A percentile compares a stretch with the other conserved stretches of the same genome.
Evolutionary conservation across 2,888 invertebrate genomes (phyloP).

Genomic region (Dioctria rufipes): DNA sequence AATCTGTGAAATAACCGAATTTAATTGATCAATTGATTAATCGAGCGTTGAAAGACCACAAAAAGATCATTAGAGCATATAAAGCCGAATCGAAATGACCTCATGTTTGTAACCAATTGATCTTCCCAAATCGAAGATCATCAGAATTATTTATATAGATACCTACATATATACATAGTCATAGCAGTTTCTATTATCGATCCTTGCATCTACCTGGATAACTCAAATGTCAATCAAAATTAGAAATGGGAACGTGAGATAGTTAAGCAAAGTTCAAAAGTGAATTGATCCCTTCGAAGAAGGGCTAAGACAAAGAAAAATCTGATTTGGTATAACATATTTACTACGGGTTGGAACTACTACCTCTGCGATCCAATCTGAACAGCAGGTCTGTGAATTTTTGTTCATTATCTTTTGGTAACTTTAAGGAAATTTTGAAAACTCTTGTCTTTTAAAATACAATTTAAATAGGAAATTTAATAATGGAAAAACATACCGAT

Average conservation of each 20-base stretch:
- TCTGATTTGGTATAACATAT: no score
- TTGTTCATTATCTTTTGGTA: no score
- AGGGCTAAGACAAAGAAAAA: no score
- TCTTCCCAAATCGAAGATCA: constrained; percentile 5
- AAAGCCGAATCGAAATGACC: constrained; percentile 38
- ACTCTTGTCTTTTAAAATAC: no score
- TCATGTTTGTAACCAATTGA: constrained; percentile 16
- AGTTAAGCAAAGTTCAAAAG: background rate
- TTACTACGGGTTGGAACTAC: no score
- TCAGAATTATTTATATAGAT: constrained; percentile 2
- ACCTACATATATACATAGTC: no score
- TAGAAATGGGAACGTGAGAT: constrained; percentile 49
- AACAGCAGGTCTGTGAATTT: no score
- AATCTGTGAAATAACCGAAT: constrained; percentile 51
- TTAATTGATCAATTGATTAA: constrained; percentile 52
- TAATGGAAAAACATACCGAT: no score
- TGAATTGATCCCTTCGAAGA: no score
- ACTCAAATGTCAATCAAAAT: constrained; percentile 44
- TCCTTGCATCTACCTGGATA: constrained; percentile 46
- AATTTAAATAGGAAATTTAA: no score
- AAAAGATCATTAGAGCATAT: constrained; percentile 51
- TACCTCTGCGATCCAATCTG: no score
- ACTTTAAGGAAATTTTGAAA: no score
- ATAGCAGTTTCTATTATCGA: constrained; percentile 26
- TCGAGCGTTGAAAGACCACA: constrained; percentile 51